These are phyloP conservation scores for Musca domestica DNA, from an alignment of 1,140 invertebrate genomes.

Conservation along the genomic window DNA sequence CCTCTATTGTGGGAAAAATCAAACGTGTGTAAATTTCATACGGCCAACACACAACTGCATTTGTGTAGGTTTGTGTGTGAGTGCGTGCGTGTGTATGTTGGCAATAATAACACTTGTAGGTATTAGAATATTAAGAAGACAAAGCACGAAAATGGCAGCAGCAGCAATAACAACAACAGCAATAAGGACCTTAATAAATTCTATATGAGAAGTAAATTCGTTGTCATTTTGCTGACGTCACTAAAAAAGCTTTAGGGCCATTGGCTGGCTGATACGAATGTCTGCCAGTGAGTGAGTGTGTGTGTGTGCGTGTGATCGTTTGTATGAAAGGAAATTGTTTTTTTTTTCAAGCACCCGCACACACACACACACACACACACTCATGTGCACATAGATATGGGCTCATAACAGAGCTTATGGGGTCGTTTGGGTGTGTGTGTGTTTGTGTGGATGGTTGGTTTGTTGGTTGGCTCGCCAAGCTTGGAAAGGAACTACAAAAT, in stretches of 20 bases:
- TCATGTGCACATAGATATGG: no score
- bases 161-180: not conserved
- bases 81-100: not conserved
- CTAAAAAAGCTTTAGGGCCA: conserved; percentile 13
- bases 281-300: not conserved
- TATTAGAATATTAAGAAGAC: conserved; percentile 1
- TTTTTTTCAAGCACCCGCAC: no score
- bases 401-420: no score
- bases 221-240: conserved; percentile 6
- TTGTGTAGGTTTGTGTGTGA: not conserved
- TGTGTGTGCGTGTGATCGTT: not conserved
- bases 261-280: not conserved
- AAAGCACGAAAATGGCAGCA: conserved; percentile 13
- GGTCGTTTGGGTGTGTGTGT: no score
- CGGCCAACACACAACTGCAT: not conserved
- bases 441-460: no score
- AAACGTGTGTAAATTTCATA: no score
- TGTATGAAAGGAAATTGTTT: not conserved
- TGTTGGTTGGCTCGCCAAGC: no score
- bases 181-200: not conserved
- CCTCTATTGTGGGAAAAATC: no score
- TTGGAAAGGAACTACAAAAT: no score
- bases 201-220: no score
- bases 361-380: no score
- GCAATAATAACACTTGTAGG: not conserved